Base-by-base conservation (phyloP, 2,888 invertebrate species). In the Drosophila bunnanda region DNA sequence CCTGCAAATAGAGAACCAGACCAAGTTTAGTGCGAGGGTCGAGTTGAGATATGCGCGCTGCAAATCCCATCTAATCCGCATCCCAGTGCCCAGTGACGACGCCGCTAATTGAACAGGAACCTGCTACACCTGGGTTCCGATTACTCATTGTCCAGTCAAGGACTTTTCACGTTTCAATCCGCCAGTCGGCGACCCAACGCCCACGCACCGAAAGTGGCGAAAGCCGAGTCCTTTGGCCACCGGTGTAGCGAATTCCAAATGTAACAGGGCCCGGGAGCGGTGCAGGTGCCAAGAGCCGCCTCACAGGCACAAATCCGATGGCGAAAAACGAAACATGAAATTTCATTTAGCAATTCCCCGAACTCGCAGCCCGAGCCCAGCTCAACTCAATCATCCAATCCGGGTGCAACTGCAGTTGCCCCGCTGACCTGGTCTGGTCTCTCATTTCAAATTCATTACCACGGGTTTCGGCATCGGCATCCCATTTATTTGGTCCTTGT, bases 1-100 rank as follows among this genome's bases (percentile, higher is more conserved):
- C 94, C 64, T 75, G 68, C 17, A 15, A 12, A 32, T 32, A 38
- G 10, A 61, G 15, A 36, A 8, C 7, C 8, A 44, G 15, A 8
- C 8, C 25, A 12, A 55, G 5, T 28, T 13, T 20, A 25, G 20
- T 46, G 13, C 52, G 43, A 28, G 17, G 39, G 41, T 30, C 30
- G 39, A 30, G 38, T n/a, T 13, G 30, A 22, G 25, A 25, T 22
- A 46, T 50, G 20, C 50, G n/a, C 15, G 15, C 25, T 38, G 54
- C 55, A 43, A 43, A 71, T 64, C 73, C 61, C 76, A 76, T 77
- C 60, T 55, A 50, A 58, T 58, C 74, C 20, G 62, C 54, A 64
- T 75, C 65, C 28, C 61, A 9, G 13, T 53, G 48, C 17, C 43
- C 68, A 58, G 13, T 55, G 50, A 53, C 52, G 41, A 48, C 15